Evolutionary conservation across 2,888 invertebrate species (phyloP).

Genomic region (Lasioglossum malachurum): DNA sequence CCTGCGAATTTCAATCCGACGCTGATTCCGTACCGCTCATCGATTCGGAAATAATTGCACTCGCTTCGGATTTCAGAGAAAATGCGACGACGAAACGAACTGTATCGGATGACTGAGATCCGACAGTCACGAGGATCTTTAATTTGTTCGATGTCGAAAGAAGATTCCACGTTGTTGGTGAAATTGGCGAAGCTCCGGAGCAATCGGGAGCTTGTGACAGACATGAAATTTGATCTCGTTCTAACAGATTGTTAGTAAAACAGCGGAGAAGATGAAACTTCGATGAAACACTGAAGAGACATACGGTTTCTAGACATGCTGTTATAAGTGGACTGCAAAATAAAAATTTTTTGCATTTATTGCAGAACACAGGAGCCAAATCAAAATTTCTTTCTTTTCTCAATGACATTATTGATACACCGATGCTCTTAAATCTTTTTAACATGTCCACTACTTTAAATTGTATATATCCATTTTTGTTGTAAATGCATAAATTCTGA

Average conservation of each 20-base stretch:
- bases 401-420: too few relatives aligned
- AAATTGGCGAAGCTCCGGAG: neutral
- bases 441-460: too few relatives aligned
- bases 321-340: too few relatives aligned
- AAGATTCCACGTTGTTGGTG: neutral
- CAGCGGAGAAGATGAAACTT: neutral
- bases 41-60: slow-evolving; percentile 9
- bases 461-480: too few relatives aligned
- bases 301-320: too few relatives aligned
- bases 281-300: too few relatives aligned
- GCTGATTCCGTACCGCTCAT: neutral
- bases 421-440: too few relatives aligned
- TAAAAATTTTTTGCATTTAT: too few relatives aligned
- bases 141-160: neutral
- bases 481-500: neutral
- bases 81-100: neutral
- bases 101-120: neutral
- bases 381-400: too few relatives aligned
- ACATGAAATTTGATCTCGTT: neutral
- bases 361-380: too few relatives aligned
- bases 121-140: neutral
- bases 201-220: neutral
- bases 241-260: neutral
- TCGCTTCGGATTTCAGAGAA: neutral
- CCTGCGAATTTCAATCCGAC: slow-evolving; percentile 11